Conservation (phyloP, 1,140 invertebrate species). For the Teleopsis dalmanni region DNA sequence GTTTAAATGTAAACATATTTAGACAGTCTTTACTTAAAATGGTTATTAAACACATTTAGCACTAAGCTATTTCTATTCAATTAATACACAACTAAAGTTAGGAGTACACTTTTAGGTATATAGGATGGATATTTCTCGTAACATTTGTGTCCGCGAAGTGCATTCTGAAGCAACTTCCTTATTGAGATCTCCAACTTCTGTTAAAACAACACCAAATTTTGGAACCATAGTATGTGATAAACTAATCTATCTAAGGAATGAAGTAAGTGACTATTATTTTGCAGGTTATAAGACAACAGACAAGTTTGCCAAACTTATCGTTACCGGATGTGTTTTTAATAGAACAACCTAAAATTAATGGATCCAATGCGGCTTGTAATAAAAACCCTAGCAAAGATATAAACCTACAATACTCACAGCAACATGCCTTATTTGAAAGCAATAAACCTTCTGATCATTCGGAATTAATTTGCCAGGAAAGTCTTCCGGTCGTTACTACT, state of each 20-base stretch:
- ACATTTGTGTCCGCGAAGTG: slow-evolving; percentile 51
- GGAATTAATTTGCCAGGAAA: not conserved
- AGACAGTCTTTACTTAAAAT: too few relatives aligned
- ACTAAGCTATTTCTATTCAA: not conserved
- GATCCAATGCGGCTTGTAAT: too few relatives aligned
- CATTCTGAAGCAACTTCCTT: slow-evolving; percentile 17
- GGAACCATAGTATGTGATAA: not conserved
- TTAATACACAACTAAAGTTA: not conserved
- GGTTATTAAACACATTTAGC: too few relatives aligned
- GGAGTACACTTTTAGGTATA: slow-evolving; percentile 49
- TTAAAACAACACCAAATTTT: not conserved
- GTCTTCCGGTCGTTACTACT: not conserved
- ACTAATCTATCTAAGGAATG: not conserved
- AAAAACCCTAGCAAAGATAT: too few relatives aligned
- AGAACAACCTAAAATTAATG: not conserved
- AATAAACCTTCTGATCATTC: too few relatives aligned
- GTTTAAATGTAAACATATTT: too few relatives aligned
- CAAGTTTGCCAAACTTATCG: slow-evolving; percentile 35
- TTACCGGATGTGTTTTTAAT: slow-evolving; percentile 13
- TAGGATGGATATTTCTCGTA: slow-evolving; percentile 74
- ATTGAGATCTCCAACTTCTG: not conserved
- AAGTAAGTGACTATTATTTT: not conserved
- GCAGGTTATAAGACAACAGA: slow-evolving; percentile 24
- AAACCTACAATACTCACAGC: too few relatives aligned
- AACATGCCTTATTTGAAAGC: too few relatives aligned